phyloP scores from a whole-genome alignment of 2,888 invertebrate genomes.

The Rosalia funebris region DNA sequence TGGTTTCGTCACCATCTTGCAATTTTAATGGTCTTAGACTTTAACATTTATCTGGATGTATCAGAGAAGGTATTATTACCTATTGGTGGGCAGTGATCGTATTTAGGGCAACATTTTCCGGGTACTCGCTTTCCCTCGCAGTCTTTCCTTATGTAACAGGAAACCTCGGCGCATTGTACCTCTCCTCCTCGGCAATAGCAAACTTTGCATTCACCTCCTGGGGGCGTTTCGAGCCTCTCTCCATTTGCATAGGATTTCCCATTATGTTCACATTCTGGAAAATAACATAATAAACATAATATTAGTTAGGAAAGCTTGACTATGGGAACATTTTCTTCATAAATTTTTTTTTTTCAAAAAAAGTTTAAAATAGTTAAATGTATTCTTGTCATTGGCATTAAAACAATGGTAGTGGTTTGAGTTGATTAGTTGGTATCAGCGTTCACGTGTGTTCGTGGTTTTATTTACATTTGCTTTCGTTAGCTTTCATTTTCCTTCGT shows the following conservation, averaged over 20 bases:
- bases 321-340: neutral
- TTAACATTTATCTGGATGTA: too few relatives aligned
- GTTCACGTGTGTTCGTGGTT: too few relatives aligned
- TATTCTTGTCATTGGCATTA: too few relatives aligned
- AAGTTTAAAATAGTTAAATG: too few relatives aligned
- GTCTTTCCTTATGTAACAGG: conserved; percentile 80
- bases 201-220: conserved; percentile 79
- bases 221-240: conserved; percentile 75
- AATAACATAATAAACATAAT: neutral
- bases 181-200: conserved; percentile 86
- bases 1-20: neutral
- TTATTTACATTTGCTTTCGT: too few relatives aligned
- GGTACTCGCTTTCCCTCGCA: conserved; percentile 77
- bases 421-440: too few relatives aligned
- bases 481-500: too few relatives aligned
- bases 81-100: conserved; percentile 81
- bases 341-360: too few relatives aligned
- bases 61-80: too few relatives aligned
- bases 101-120: conserved; percentile 83
- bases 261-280: conserved; percentile 80
- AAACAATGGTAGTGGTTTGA: too few relatives aligned
- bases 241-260: conserved; percentile 81
- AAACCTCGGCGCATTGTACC: conserved; percentile 79
- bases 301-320: neutral
- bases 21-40: neutral